Evolutionary conservation across 2,113 vertebrate genomes (phyloP), one percentile per base, ranked within the genome.

Genomic region (Phrynocephalus versicolor): DNA sequence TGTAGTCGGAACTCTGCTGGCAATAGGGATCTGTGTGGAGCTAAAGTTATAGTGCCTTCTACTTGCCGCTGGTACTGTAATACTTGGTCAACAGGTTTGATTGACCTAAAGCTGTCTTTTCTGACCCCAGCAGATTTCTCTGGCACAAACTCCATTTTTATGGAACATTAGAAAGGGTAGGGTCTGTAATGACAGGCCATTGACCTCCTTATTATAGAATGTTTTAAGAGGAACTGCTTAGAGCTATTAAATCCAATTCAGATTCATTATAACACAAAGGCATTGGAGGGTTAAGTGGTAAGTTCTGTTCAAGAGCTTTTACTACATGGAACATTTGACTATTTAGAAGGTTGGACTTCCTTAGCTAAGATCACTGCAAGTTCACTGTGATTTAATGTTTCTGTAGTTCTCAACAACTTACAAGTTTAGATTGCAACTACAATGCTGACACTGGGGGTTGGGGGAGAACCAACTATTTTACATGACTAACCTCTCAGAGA

Each of bases 361-460:
- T 57, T 77, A 51, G 45, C 45, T 10, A 51, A 51, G 45, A 51
- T 51, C 45, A 5, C 10, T 51, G 45, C 45, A 5, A 51, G 45
- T 51, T 33, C 19, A 69, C 30, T 7, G 18, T 41, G 45, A 25
- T 5, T 45, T 62, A 69, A n/a, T 18, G 27, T 82, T 70, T 81
- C 3, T 71, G 45, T n/a, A 23, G 41, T 58, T 19, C 51, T n/a
- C 35, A 82, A 71, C 33, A 82, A 27, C n/a, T 71, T 21, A 27
- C 10, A 77, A 90, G 87, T 74, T 92, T 67, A 62, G 18, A 1
- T 35, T 84, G 12, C 33, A 89, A 84, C 88, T 89, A 69, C 27
- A 57, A 5, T 70, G 27, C 80, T 90, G 65, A 62, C 62, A 83
- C 82, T 88, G 80, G 77, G 80, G 21, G 72, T 74, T 1, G 0